Conservation (phyloP, 2,797 vertebrate species). For the Morelia viridis region DNA sequence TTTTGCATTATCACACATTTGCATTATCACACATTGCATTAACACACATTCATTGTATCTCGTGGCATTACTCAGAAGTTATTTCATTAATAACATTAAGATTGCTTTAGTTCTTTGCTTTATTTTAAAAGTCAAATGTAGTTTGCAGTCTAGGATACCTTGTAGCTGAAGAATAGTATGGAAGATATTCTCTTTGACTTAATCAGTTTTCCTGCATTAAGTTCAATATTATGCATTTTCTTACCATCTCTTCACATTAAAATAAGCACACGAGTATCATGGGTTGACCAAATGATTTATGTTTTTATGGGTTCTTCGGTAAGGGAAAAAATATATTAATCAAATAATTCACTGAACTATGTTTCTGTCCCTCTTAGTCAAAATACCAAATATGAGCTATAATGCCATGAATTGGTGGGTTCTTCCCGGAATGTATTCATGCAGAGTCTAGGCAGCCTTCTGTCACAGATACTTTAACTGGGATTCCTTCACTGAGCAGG, state of each 20-base stretch:
- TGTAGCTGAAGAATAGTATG: conserved; percentile 20
- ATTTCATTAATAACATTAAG: conserved; percentile 8
- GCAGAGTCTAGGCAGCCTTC: no score
- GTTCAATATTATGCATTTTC: conserved; percentile 28
- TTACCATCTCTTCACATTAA: conserved; percentile 45
- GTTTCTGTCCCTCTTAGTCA: conserved; percentile 33
- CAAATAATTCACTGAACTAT: not conserved
- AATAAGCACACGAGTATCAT: conserved; percentile 27
- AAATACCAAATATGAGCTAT: not conserved
- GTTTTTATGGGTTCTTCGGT: conserved; percentile 32
- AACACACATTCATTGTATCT: no score
- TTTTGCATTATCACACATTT: no score
- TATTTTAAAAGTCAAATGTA: conserved; percentile 24
- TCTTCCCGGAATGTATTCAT: no score
- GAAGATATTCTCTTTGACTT: conserved; percentile 32
- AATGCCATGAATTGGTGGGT: not conserved
- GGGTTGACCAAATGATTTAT: conserved; percentile 18
- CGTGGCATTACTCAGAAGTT: no score
- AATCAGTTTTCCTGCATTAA: conserved; percentile 37
- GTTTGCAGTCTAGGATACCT: conserved; percentile 9
- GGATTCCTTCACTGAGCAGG: no score
- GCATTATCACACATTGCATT: no score
- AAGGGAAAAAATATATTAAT: conserved; percentile 18
- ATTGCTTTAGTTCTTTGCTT: conserved; percentile 5
- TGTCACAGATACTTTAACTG: no score